phyloP scores from a whole-genome alignment of 2,113 vertebrate species.

The Aramus guarauna region DNA sequence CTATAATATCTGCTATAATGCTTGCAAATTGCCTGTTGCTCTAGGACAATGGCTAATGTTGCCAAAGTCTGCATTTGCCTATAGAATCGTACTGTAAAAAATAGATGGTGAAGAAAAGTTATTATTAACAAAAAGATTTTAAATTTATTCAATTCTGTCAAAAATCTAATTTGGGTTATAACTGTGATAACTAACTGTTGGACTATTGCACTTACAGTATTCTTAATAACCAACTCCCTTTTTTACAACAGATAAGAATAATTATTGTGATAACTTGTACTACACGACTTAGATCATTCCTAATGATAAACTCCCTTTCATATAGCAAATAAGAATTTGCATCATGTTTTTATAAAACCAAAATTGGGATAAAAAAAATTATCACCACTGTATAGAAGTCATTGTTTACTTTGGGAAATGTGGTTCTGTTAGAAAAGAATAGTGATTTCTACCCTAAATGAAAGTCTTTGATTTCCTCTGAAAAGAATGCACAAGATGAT shows the following conservation, averaged over 20 bases:
- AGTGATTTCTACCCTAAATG: not conserved
- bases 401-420: not conserved
- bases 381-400: not conserved
- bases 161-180: not conserved
- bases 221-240: not conserved
- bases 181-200: not conserved
- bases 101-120: not conserved
- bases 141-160: not conserved
- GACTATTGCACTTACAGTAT: not conserved
- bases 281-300: not conserved
- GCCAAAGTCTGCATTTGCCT: not conserved
- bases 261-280: not conserved
- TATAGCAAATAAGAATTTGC: not conserved
- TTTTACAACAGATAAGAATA: not conserved
- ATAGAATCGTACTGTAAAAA: not conserved
- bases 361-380: not conserved
- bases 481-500: not conserved
- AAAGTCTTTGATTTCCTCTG: not conserved
- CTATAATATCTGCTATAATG: not conserved
- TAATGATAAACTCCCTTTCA: not conserved
- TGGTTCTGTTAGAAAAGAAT: not conserved
- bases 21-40: not conserved
- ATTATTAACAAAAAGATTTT: not conserved
- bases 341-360: not conserved
- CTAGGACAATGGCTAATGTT: not conserved